A percentile compares a stretch with the other conserved stretches of the same genome.
Evolutionary conservation across 1,140 invertebrate genomes (phyloP).

Genomic region (Periplaneta americana): DNA sequence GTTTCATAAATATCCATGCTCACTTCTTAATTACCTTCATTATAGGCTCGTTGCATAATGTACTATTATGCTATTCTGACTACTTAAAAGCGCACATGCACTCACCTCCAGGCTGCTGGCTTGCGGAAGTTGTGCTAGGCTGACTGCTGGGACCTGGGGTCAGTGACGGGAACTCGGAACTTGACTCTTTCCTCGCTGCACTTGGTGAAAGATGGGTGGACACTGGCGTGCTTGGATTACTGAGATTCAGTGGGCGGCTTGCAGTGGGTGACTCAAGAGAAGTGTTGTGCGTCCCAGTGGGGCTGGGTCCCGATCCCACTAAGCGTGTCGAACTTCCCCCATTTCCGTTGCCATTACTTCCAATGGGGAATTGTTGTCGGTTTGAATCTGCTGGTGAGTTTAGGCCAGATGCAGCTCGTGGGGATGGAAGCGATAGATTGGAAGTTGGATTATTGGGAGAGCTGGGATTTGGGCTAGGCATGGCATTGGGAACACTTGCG

Average conservation of each 20-base stretch:
- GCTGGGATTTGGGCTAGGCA: slow-evolving; percentile 62
- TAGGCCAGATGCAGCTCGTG: slow-evolving; percentile 58
- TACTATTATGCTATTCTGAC: too few relatives aligned
- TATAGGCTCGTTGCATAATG: too few relatives aligned
- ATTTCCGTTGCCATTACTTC: slow-evolving; percentile 12
- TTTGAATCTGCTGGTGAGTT: slow-evolving; percentile 62
- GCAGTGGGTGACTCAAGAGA: slow-evolving; percentile 48
- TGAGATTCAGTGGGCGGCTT: slow-evolving; percentile 47
- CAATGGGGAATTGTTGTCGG: slow-evolving; percentile 36
- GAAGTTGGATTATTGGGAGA: slow-evolving; percentile 65
- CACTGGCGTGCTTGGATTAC: slow-evolving; percentile 65
- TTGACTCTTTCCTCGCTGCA: slow-evolving; percentile 35
- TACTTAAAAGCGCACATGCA: too few relatives aligned
- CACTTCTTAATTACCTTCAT: too few relatives aligned
- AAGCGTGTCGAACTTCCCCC: slow-evolving; percentile 19
- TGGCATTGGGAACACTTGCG: slow-evolving; percentile 75
- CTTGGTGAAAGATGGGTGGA: slow-evolving; percentile 40
- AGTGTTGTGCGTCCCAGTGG: slow-evolving; percentile 38
- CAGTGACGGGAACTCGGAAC: slow-evolving; percentile 30
- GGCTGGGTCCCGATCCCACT: slow-evolving; percentile 54
- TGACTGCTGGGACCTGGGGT: slow-evolving; percentile 16
- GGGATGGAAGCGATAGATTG: slow-evolving; percentile 64
- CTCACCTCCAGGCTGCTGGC: slow-evolving; percentile 40
- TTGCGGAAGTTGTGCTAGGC: slow-evolving; percentile 34
- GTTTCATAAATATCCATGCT: too few relatives aligned